phyloP scores from a whole-genome alignment of 2,888 invertebrate species.

The Frankliniella fusca region DNA sequence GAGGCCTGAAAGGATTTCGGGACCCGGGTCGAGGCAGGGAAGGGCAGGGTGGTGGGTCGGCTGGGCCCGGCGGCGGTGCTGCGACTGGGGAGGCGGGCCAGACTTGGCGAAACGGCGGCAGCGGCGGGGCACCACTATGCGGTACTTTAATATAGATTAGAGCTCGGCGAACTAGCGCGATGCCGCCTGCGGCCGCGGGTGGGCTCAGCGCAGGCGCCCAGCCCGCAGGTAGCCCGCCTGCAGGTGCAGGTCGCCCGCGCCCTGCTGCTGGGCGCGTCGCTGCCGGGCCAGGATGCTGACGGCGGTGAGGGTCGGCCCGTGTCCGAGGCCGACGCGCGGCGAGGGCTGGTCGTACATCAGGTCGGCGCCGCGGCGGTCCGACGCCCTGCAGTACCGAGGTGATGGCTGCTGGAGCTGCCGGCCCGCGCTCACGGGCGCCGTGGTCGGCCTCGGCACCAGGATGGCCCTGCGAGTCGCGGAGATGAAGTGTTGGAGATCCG shows the following conservation, averaged over 20 bases:
- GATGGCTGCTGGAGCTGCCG: neutral
- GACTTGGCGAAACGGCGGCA: neutral
- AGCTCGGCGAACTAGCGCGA: neutral
- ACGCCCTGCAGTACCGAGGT: neutral
- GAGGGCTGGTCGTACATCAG: neutral
- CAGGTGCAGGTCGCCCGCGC: neutral
- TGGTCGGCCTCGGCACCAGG: neutral
- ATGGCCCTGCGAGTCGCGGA: neutral
- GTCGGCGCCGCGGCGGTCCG: neutral
- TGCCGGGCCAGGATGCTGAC: conserved; percentile 13
- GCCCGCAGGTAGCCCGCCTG: neutral
- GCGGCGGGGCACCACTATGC: neutral
- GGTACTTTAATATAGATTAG: conserved; percentile 25
- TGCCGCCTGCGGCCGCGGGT: neutral
- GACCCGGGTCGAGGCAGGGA: neutral
- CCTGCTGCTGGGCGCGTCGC: neutral
- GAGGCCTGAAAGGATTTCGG: conserved; percentile 24
- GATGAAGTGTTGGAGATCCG: no score
- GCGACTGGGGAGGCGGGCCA: neutral
- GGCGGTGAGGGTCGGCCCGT: neutral
- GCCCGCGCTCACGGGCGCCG: neutral
- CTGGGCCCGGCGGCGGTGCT: no score
- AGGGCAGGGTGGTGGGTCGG: neutral
- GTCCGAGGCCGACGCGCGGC: neutral
- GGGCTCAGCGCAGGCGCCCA: neutral